Evolutionary conservation across 1,140 invertebrate genomes (phyloP), one percentile per base, ranked within the genome.

Genomic region (Portunus trituberculatus): DNA sequence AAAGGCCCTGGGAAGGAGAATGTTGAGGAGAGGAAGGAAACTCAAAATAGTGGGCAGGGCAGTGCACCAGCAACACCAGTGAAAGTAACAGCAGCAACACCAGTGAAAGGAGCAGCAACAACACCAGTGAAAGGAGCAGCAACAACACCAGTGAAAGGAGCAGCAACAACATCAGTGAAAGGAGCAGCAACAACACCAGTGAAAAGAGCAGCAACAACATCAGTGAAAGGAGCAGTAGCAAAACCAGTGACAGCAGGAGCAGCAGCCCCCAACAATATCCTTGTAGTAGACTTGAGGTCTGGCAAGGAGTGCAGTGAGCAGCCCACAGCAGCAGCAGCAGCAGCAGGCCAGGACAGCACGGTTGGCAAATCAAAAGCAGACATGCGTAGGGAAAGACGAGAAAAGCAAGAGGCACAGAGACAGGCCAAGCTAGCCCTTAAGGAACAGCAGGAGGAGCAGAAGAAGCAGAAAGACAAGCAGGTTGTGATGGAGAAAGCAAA

Each of bases 341-440:
- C n/a, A 67, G 16, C 89, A 4, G 31, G 48, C 31, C 90, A 91
- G 16, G 59, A 76, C 20, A 31, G 16, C 82, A 29, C 83, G 14
- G 29, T 46, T 31, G 95, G 83, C 25, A 96, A 96, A 28, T 96
- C 95, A 20, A 96, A 96, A 82, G 95, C 95, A 89, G 95, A 92
- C 48, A 45, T 94, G 89, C 91, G 76, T 39, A 93, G 91, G 31
- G 95, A 96, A 67, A 91, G 95, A 29, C 93, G 95, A n/a, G 95
- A 96, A 52, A 96, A 96, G 52, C 95, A 96, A 84, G 95, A 96
- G 59, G 95, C 95, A n/a, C 95, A 96, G 91, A 94, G 95, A 52
- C 88, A 86, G 46, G 95, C 93, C 31, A 96, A 96, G 48, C 31
- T 87, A 29, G 45, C 31, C 29, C 67, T 92, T n/a, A 96, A 94